phyloP scores from a whole-genome alignment of 2,888 invertebrate species.

The Meliscaeva auricollis region DNA sequence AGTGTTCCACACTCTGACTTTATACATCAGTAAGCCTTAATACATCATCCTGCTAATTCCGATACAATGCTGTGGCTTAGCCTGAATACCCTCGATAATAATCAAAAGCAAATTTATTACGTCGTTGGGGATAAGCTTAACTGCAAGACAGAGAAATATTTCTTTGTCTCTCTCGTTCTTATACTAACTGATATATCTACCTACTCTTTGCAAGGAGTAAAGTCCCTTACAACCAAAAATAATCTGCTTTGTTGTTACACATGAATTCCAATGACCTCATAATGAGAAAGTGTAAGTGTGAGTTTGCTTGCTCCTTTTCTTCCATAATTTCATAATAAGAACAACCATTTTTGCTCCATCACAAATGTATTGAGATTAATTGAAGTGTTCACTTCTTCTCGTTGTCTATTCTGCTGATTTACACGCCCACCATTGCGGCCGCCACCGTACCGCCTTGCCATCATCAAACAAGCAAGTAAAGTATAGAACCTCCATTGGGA shows the following conservation, averaged over 20 bases:
- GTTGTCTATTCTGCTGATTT: background rate
- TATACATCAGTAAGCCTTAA: constrained; percentile 12
- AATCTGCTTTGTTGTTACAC: constrained; percentile 8
- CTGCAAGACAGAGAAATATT: background rate
- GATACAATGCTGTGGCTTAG: constrained; percentile 19
- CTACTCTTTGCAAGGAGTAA: background rate
- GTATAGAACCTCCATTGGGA: constrained; percentile 26
- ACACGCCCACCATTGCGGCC: background rate
- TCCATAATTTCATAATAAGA: constrained; percentile 40
- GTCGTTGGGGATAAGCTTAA: constrained; percentile 11
- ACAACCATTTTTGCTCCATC: constrained; percentile 12
- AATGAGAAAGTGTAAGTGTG: background rate
- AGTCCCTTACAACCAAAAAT: constrained; percentile 1
- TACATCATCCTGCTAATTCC: constrained; percentile 39
- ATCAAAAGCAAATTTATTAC: constrained; percentile 39
- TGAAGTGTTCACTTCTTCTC: constrained; percentile 29
- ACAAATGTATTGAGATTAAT: constrained; percentile 31
- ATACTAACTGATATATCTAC: too few relatives aligned
- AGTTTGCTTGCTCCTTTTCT: background rate
- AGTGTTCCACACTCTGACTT: constrained; percentile 26
- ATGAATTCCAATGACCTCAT: constrained; percentile 17
- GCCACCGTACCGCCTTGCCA: background rate
- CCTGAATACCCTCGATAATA: constrained; percentile 27
- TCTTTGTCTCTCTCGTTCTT: background rate
- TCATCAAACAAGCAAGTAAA: background rate